A percentile compares a stretch with the other conserved stretches of the same genome.
phyloP scores from a whole-genome alignment of 2,888 invertebrate species.

The Amphipyra berbera region DNA sequence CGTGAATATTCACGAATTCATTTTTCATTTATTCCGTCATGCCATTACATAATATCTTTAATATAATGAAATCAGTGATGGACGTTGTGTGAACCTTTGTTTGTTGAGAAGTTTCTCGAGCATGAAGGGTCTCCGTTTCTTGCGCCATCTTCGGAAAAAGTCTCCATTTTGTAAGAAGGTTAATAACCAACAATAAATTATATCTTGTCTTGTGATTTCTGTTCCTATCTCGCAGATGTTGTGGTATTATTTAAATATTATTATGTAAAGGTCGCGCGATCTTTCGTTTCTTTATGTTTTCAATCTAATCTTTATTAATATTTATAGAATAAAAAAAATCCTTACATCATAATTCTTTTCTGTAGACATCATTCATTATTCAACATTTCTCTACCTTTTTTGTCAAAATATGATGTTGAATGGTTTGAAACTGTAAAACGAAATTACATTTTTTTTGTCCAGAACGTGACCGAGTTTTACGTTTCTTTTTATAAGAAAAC shows the following conservation, averaged over 20 bases:
- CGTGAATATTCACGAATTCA: background rate
- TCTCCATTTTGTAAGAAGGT: no score
- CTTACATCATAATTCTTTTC: slow-evolving; percentile 8
- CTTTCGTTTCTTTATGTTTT: background rate
- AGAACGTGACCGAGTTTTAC: slow-evolving; percentile 15
- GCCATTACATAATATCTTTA: background rate
- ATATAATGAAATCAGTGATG: background rate
- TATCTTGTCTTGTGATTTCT: no score
- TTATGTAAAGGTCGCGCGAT: background rate
- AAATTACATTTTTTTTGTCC: slow-evolving; percentile 5
- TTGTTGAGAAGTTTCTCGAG: background rate
- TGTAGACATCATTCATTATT: background rate
- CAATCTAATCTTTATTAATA: slow-evolving; percentile 27
- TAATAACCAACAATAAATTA: no score
- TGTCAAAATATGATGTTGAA: background rate
- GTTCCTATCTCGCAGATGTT: no score
- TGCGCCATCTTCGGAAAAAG: background rate
- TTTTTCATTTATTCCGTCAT: background rate
- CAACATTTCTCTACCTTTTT: background rate
- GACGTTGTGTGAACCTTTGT: no score
- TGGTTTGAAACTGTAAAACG: slow-evolving; percentile 10
- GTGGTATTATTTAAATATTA: no score
- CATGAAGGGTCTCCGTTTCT: no score
- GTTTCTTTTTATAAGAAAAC: background rate
- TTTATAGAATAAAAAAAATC: slow-evolving; percentile 2